These are phyloP conservation scores for Dysdera silvatica DNA, from an alignment of 1,140 invertebrate species.

Conservation along the genomic window DNA sequence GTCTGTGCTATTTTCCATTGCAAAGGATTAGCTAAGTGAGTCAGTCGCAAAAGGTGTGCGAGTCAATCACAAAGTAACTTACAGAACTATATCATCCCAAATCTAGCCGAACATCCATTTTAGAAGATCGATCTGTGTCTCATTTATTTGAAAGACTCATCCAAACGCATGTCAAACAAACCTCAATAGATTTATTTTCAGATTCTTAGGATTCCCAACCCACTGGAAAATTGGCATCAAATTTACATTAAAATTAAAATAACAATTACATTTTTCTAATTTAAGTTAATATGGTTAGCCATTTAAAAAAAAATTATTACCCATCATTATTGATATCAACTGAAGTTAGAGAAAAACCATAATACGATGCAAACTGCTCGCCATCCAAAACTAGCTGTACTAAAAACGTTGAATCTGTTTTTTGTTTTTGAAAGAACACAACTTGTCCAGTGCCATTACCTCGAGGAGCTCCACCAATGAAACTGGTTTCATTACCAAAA, in stretches of 20 bases:
- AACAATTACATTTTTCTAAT: background rate
- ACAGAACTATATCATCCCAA: too few relatives aligned
- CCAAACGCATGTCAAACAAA: too few relatives aligned
- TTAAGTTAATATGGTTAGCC: background rate
- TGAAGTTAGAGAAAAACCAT: slow-evolving; percentile 74
- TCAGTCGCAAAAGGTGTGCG: too few relatives aligned
- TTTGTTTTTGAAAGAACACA: slow-evolving; percentile 56
- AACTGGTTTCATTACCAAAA: slow-evolving; percentile 49
- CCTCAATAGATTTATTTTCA: too few relatives aligned
- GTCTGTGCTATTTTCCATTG: too few relatives aligned
- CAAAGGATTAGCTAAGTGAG: too few relatives aligned
- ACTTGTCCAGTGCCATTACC: slow-evolving; percentile 78
- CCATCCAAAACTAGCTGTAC: slow-evolving; percentile 33
- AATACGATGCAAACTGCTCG: slow-evolving; percentile 48
- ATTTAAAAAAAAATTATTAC: slow-evolving; percentile 44
- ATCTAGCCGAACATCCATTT: too few relatives aligned
- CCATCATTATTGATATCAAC: slow-evolving; percentile 80
- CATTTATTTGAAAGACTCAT: too few relatives aligned
- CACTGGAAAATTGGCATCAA: too few relatives aligned
- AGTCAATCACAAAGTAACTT: too few relatives aligned
- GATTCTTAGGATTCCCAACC: too few relatives aligned
- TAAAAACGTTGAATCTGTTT: slow-evolving; percentile 45
- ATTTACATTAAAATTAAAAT: background rate
- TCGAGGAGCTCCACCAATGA: slow-evolving; percentile 74
- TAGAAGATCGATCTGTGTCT: too few relatives aligned